These are phyloP conservation scores for Oncorhynchus gorbuscha DNA, from an alignment of 2,113 vertebrate species.

Conservation along the genomic window DNA sequence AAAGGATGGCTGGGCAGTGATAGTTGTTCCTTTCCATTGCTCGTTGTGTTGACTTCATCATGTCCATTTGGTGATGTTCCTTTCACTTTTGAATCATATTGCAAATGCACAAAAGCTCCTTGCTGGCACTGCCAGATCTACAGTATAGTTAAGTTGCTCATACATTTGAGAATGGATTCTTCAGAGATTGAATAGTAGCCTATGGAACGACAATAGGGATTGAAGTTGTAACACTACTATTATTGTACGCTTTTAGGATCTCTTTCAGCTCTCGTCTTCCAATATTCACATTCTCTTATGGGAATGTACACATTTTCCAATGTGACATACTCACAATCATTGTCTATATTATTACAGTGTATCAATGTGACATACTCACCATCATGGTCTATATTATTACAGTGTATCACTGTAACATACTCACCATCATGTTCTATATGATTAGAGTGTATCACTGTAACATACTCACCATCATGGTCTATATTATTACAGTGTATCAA, in stretches of 20 bases:
- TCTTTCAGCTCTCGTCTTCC: too few relatives aligned
- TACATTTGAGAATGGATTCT: too few relatives aligned
- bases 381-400: constrained; percentile 51
- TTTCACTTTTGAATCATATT: too few relatives aligned
- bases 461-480: constrained; percentile 39
- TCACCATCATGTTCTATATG: too few relatives aligned
- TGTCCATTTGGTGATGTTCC: too few relatives aligned
- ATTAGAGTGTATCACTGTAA: neutral
- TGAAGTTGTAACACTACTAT: too few relatives aligned
- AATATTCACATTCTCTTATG: constrained; percentile 35
- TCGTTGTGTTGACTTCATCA: too few relatives aligned
- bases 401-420: constrained; percentile 27
- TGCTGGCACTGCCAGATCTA: constrained; percentile 23
- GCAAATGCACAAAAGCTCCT: constrained; percentile 7
- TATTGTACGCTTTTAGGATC: neutral
- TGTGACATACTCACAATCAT: constrained; percentile 35
- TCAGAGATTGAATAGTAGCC: too few relatives aligned
- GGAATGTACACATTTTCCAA: neutral
- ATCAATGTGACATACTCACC: rapidly evolving
- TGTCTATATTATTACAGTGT: constrained; percentile 61
- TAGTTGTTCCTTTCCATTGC: too few relatives aligned
- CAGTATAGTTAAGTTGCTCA: constrained; percentile 1
- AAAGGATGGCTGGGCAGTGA: too few relatives aligned
- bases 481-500: neutral
- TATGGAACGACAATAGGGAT: too few relatives aligned